phyloP scores from a whole-genome alignment of 2,888 invertebrate species.

The Silvanus unidentatus region DNA sequence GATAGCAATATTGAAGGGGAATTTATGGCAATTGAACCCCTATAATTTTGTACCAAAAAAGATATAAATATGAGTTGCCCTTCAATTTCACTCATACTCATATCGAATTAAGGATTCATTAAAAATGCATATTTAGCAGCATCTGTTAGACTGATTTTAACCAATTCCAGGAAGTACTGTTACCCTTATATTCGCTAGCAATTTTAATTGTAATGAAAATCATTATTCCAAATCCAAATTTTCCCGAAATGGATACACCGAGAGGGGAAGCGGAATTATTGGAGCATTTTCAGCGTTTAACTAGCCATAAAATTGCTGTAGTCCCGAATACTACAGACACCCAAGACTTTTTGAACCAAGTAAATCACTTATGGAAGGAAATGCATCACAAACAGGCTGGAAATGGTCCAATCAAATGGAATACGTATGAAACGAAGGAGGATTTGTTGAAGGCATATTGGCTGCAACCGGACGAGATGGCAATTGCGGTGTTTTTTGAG shows the following conservation, averaged over 20 bases:
- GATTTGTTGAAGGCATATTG: conserved; percentile 66
- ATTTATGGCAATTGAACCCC: no score
- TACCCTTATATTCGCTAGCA: conserved; percentile 70
- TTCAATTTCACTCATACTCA: no score
- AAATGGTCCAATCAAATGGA: conserved; percentile 58
- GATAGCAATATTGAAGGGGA: no score
- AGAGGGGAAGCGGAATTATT: conserved; percentile 53
- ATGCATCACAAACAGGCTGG: conserved; percentile 36
- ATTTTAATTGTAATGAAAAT: conserved; percentile 69
- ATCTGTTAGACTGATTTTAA: no score
- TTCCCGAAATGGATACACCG: conserved; percentile 62
- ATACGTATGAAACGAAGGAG: conserved; percentile 58
- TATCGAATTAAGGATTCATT: no score
- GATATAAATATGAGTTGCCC: no score
- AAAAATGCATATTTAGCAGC: no score
- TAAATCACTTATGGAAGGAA: conserved; percentile 57
- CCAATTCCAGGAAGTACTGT: conserved; percentile 77
- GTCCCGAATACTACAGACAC: conserved; percentile 59
- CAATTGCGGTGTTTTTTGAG: conserved; percentile 67
- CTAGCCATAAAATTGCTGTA: conserved; percentile 61
- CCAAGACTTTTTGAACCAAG: conserved; percentile 55
- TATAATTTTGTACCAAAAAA: no score
- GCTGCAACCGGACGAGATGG: conserved; percentile 58
- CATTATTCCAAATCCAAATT: conserved; percentile 69
- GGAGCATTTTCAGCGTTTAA: conserved; percentile 51